phyloP scores from a whole-genome alignment of 2,113 vertebrate genomes.

The Gymnocephalus cernua region DNA sequence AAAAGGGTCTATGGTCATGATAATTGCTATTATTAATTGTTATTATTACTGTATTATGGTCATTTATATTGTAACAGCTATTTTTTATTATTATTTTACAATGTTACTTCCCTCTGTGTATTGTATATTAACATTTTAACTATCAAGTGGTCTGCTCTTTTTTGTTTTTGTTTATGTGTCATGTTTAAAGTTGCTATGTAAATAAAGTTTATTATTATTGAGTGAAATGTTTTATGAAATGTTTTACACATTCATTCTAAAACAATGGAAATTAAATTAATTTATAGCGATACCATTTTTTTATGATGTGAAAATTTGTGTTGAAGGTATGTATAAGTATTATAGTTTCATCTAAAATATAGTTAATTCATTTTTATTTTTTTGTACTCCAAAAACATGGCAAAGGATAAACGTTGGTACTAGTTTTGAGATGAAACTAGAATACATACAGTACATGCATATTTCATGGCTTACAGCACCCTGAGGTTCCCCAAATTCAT shows the following conservation, averaged over 20 bases:
- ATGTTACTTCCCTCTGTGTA: background rate
- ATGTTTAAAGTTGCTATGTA: background rate
- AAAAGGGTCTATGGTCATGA: background rate
- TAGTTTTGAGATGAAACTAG: background rate
- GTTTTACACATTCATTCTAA: background rate
- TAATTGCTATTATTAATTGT: background rate
- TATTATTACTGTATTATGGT: background rate
- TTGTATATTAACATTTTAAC: background rate
- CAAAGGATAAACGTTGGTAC: no score
- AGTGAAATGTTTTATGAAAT: background rate
- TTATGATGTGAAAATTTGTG: background rate
- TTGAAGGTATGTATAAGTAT: no score
- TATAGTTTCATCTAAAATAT: no score
- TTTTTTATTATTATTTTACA: background rate
- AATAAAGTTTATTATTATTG: background rate
- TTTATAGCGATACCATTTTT: background rate
- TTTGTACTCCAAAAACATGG: no score
- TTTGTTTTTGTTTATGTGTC: background rate
- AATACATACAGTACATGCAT: background rate
- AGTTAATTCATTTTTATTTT: no score
- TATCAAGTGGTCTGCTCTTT: background rate
- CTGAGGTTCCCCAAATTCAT: no score
- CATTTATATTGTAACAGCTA: background rate
- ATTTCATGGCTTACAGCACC: no score
- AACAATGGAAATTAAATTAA: background rate